Percentiles rank a stretch among this genome's conserved stretches.
These are phyloP conservation scores for Tipula vernalis DNA, from an alignment of 2,888 invertebrate genomes.

Conservation along the genomic window DNA sequence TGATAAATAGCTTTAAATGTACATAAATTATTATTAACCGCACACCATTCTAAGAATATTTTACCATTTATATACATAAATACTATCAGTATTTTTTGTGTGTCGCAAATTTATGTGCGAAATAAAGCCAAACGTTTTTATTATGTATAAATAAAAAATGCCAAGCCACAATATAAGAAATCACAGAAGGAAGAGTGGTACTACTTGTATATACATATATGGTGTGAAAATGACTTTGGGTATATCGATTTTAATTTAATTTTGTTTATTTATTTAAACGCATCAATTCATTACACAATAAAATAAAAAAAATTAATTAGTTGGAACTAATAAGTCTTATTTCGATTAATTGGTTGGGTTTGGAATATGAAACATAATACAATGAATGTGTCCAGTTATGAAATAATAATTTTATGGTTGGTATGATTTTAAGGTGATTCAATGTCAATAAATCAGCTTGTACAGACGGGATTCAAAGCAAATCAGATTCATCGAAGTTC, in stretches of 20 bases:
- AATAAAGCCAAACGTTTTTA: background rate
- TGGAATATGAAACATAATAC: no score
- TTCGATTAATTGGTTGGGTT: background rate
- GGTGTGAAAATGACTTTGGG: background rate
- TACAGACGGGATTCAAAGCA: no score
- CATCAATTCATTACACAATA: background rate
- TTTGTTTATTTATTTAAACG: background rate
- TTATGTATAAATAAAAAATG: background rate
- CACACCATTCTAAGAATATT: background rate
- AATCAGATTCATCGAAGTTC: no score
- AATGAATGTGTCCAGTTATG: no score
- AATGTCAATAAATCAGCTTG: no score
- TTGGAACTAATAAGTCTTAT: background rate
- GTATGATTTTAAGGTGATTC: no score
- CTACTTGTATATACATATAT: background rate
- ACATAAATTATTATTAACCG: background rate
- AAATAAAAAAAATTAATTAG: background rate
- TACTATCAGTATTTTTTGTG: background rate
- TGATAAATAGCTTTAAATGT: conserved; percentile 4
- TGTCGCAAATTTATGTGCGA: background rate
- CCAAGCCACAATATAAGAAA: background rate
- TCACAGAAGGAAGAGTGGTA: background rate
- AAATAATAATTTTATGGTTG: no score
- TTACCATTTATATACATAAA: background rate
- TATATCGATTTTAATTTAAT: background rate